Evolutionary conservation across 2,797 vertebrate species (phyloP).

Genomic region (Smutsia temminckii): DNA sequence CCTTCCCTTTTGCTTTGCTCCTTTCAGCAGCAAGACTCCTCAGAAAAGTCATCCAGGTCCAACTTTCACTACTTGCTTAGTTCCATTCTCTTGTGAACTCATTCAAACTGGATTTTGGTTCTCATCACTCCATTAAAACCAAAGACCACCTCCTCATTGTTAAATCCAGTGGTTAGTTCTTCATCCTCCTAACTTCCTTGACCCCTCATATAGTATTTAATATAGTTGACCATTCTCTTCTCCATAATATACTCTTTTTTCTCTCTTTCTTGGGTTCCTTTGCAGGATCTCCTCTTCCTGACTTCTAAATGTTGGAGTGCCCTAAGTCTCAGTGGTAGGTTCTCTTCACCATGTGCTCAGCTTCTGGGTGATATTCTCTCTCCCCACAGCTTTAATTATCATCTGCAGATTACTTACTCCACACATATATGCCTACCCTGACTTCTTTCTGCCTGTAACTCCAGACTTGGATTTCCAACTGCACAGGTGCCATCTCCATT

Average conservation of each 20-base stretch:
- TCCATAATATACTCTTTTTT: not conserved
- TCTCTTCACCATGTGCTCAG: not conserved
- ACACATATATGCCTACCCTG: not conserved
- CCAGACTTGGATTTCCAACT: not conserved
- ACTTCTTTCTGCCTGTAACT: not conserved
- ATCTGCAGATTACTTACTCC: not conserved
- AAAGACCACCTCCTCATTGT: not conserved
- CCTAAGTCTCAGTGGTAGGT: not conserved
- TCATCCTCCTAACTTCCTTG: not conserved
- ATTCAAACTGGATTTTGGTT: not conserved
- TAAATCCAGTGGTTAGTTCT: not conserved
- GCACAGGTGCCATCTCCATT: not conserved
- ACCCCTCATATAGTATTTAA: not conserved
- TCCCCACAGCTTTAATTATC: not conserved
- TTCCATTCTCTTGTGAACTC: not conserved
- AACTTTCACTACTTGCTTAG: not conserved
- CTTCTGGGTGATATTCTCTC: not conserved
- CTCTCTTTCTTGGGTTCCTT: not conserved
- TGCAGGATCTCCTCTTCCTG: not conserved
- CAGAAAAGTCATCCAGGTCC: not conserved
- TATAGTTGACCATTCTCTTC: not conserved
- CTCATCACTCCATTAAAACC: not conserved
- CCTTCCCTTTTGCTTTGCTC: not conserved
- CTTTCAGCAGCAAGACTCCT: not conserved
- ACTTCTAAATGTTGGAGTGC: not conserved